These are phyloP conservation scores for Karalla daura DNA, from an alignment of 2,797 vertebrate species.

Conservation along the genomic window DNA sequence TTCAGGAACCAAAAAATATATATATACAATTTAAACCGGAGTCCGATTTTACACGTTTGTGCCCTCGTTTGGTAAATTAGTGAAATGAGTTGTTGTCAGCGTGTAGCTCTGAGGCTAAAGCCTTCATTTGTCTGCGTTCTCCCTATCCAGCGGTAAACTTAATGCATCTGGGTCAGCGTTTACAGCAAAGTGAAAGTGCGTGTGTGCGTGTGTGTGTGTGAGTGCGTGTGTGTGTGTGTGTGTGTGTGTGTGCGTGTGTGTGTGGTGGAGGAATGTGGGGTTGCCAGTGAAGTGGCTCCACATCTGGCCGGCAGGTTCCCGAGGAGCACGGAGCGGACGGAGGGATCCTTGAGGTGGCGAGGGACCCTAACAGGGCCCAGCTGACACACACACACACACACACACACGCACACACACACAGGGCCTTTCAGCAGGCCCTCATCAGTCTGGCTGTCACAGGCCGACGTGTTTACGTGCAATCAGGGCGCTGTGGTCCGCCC, in stretches of 20 bases:
- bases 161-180: conserved; percentile 23
- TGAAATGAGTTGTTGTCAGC: no score
- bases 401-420: conserved; percentile 28
- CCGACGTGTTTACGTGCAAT: conserved; percentile 65
- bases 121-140: no score
- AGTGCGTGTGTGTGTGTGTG: conserved; percentile 37
- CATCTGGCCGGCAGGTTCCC: conserved; percentile 77
- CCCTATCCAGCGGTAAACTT: no score
- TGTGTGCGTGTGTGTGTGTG: conserved; percentile 42
- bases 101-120: no score
- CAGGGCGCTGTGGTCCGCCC: no score
- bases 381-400: conserved; percentile 41
- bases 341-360: conserved; percentile 46
- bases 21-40: no score
- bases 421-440: conserved; percentile 61
- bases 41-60: no score
- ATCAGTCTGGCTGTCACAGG: conserved; percentile 63
- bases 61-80: no score
- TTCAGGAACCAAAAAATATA: no score
- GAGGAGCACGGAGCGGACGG: conserved; percentile 46
- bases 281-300: conserved; percentile 67
- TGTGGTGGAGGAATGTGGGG: conserved; percentile 60
- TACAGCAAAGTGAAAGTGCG: conserved; percentile 48
- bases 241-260: conserved; percentile 51
- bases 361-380: conserved; percentile 45